Evolutionary conservation across 1,140 invertebrate species (phyloP), one percentile per base, ranked within the genome.

Genomic region (Aphidius gifuensis): DNA sequence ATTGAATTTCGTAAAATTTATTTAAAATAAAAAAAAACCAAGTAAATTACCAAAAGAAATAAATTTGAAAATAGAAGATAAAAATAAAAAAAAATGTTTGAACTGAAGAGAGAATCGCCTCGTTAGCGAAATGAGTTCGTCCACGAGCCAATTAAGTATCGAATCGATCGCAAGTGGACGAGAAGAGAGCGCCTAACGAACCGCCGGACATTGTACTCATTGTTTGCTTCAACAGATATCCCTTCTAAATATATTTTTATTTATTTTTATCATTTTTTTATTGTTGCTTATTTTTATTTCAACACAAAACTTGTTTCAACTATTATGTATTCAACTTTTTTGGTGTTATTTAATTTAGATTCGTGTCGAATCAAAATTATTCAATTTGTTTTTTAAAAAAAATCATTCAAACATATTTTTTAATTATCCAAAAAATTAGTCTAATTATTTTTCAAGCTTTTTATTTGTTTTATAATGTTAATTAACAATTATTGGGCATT

Each of bases 121-220:
- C 65, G 65, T 66, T 66, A 66, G 65, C 59, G 61, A 66, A 66
- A 66, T 66, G 65, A 66, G 65, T 66, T 63, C 65, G 65, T 66
- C 57, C 62, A 63, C 58, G 58, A 66, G 65, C 65, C 65, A 66
- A 66, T 66, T 66, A 66, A 66, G 61, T 64, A 66, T 66, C 65
- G 65, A 66, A 66, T 63, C 59, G 64, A 65, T 66, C 65, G 65
- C 48, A 55, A 58, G 66, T 64, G 48, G 56, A 60, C 54, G 51
- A 68, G 49, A 66, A 64, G 50, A 66, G 58, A 48, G 2, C n/a
- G 59, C 64, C 62, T 66, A 66, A 66, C 65, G 65, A 66, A 60
- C 62, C 65, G 40, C 62, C 56, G 65, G 62, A 66, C 65, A 66
- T 66, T 66, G 65, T 66, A 64, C 61, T 66, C 65, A 66, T 66